phyloP scores from a whole-genome alignment of 2,113 vertebrate genomes.

The Dipodomys stephensi region DNA sequence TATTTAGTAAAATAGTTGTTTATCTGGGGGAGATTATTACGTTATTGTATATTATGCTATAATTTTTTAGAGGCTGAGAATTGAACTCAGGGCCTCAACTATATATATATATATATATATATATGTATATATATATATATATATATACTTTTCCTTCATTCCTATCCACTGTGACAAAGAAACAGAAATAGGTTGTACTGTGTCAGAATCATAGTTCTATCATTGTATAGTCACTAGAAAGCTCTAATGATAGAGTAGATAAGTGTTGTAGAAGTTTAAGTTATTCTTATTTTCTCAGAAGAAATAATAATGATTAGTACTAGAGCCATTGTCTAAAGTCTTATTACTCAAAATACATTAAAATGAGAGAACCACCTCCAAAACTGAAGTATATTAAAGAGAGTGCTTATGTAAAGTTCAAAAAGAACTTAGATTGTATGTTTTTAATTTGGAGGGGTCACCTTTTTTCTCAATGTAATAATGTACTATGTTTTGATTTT shows the following conservation, averaged over 20 bases:
- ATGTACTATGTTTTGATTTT: not conserved
- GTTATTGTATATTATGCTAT: not conserved
- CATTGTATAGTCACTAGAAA: not conserved
- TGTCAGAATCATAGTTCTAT: not conserved
- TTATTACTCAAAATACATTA: conserved; percentile 15
- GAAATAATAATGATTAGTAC: not conserved
- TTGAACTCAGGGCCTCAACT: not conserved
- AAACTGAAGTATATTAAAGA: not conserved
- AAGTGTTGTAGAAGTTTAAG: conserved; percentile 10
- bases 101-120: too few species aligned
- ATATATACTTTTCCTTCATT: not conserved
- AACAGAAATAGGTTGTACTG: not conserved
- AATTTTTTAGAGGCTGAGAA: not conserved
- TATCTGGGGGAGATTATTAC: not conserved
- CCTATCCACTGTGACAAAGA: not conserved
- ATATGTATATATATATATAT: too few species aligned
- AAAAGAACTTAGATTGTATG: not conserved
- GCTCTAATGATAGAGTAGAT: not conserved
- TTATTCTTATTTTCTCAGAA: conserved; percentile 17
- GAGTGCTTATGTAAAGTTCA: not conserved
- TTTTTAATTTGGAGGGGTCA: not conserved
- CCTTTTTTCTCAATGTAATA: not conserved
- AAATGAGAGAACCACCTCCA: not conserved
- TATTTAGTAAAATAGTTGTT: not conserved
- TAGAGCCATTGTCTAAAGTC: not conserved